Evolutionary conservation across 1,140 invertebrate species (phyloP), one percentile per base, ranked within the genome.

Genomic region (Zaprionus inermis): DNA sequence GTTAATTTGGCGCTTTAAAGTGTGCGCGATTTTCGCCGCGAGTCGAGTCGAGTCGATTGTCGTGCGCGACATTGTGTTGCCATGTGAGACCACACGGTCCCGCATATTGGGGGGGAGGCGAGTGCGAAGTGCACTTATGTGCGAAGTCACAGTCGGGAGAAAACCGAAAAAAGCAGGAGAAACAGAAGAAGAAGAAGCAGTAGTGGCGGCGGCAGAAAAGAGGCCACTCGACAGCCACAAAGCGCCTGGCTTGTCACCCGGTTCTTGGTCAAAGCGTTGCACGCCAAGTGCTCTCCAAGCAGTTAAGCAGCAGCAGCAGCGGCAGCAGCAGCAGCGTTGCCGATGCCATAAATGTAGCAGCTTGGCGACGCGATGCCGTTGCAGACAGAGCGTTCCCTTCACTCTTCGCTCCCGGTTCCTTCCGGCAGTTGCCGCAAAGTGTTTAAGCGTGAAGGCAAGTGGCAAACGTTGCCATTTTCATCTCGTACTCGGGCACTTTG

Each of bases 201-300:
- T n/a, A 38, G 6, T 16, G 6, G 22, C 18, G 22, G 18, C 10
- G 22, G 32, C 46, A 56, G 16, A 30, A 44, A 68, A 34, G 28
- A 55, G 58, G 78, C 72, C 76, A 83, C 83, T 88, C 83, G 83
- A 80, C 84, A 80, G 83, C 84, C 83, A 86, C 84, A 86, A 86
- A 86, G 79, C 83, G 83, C 73, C 81, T 77, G 84, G 84, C 79
- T 86, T 86, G 83, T 86, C 83, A 83, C 84, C 76, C 79, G 79
- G 66, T 66, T 80, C 83, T 89, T 88, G 84, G 84, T 86, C 83
- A 86, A 86, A 85, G 83, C 83, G 73, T 75, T 88, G 77, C 66
- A 36, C 83, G 77, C 78, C 84, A 79, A 86, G 79, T 79, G 80
- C 71, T 73, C 83, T 88, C 71, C 60, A 79, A 74, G 81, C 83